phyloP scores from a whole-genome alignment of 1,140 invertebrate species.

The Brachionus rotundiformis region DNA sequence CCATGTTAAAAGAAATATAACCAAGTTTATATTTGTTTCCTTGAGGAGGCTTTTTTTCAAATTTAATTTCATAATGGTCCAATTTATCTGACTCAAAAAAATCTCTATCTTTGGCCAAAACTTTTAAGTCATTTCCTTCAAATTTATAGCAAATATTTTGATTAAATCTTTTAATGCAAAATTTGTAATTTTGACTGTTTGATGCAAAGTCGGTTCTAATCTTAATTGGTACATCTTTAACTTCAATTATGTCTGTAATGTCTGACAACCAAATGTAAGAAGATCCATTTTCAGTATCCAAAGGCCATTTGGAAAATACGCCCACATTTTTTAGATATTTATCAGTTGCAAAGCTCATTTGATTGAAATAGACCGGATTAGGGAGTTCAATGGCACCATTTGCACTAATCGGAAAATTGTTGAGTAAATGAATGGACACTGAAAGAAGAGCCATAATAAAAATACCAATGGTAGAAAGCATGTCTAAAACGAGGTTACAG shows the following conservation, averaged over 20 bases:
- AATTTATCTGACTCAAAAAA: background rate
- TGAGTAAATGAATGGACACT: slow-evolving; percentile 16
- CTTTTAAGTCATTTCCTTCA: background rate
- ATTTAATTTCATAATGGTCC: background rate
- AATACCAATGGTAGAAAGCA: slow-evolving; percentile 16
- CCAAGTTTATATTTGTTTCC: background rate
- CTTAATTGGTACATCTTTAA: background rate
- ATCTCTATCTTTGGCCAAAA: background rate
- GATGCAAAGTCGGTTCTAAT: background rate
- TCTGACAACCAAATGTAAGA: slow-evolving; percentile 33
- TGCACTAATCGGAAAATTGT: slow-evolving; percentile 20
- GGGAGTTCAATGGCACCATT: background rate
- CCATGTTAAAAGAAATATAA: background rate
- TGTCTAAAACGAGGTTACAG: background rate
- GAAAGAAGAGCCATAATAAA: slow-evolving; percentile 12
- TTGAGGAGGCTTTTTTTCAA: background rate
- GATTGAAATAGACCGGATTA: background rate
- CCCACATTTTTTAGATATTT: slow-evolving; percentile 40
- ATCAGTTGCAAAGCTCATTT: background rate
- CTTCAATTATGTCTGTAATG: slow-evolving; percentile 18
- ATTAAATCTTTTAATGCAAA: background rate
- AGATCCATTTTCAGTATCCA: background rate
- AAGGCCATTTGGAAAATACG: slow-evolving; percentile 12
- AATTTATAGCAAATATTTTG: background rate
- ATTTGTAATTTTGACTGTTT: background rate